A percentile compares a stretch with the other conserved stretches of the same genome.
These are phyloP conservation scores for Pocillopora grandis DNA, from an alignment of 92 coral and sea anemone species.

Conservation along the genomic window DNA sequence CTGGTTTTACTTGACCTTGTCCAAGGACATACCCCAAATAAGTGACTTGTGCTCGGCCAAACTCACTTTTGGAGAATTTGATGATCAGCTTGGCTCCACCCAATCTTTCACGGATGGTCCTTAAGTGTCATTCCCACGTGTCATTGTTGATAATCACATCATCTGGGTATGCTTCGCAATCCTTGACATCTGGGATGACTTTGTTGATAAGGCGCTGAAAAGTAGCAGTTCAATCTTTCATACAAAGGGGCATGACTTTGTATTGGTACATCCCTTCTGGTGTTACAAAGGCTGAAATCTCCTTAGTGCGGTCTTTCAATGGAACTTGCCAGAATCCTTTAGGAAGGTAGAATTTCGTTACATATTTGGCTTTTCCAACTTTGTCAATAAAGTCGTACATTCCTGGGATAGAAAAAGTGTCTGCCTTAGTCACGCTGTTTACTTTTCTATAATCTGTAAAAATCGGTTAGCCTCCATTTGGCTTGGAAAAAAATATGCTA, in stretches of 20 bases:
- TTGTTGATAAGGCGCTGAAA: slow-evolving; percentile 53
- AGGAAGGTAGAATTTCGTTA: slow-evolving; percentile 50
- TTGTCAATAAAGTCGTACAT: slow-evolving; percentile 49
- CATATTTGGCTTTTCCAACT: slow-evolving; percentile 29
- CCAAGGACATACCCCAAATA: slow-evolving; percentile 37
- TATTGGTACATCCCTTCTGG: slow-evolving; percentile 36
- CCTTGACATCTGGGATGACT: slow-evolving; percentile 29
- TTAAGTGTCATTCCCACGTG: slow-evolving; percentile 54
- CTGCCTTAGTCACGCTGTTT: slow-evolving; percentile 52
- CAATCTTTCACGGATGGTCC: slow-evolving; percentile 28
- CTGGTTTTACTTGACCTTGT: slow-evolving; percentile 55
- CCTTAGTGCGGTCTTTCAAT: slow-evolving; percentile 46
- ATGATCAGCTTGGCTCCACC: slow-evolving; percentile 45
- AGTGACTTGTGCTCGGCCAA: slow-evolving; percentile 27
- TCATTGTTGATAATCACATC: slow-evolving; percentile 51
- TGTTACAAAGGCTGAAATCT: slow-evolving; percentile 58
- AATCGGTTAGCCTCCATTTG: slow-evolving; percentile 38
- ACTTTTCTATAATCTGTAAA: slow-evolving; percentile 55
- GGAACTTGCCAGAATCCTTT: slow-evolving; percentile 73
- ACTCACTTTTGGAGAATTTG: slow-evolving; percentile 40
- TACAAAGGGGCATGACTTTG: slow-evolving; percentile 33
- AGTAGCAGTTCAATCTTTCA: slow-evolving; percentile 50
- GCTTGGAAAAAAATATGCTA: slow-evolving; percentile 53
- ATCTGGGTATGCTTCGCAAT: slow-evolving; percentile 58
- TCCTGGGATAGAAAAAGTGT: slow-evolving; percentile 47